phyloP scores from a whole-genome alignment of 2,797 vertebrate species.

The Muscicapa striata region DNA sequence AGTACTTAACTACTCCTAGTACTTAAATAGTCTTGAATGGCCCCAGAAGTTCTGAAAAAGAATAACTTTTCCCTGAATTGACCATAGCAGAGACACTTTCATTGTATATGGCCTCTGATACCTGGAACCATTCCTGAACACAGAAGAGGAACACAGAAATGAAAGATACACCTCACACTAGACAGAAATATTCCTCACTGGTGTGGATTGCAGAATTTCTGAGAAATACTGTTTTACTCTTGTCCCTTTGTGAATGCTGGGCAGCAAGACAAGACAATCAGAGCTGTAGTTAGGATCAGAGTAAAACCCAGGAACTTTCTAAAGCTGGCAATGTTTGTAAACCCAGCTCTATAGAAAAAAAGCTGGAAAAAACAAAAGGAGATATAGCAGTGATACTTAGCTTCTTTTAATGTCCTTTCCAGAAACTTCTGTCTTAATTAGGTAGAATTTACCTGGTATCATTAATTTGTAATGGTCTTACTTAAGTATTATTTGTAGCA shows the following conservation, averaged over 20 bases:
- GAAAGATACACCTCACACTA: not conserved
- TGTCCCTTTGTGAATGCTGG: not conserved
- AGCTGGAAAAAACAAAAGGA: not conserved
- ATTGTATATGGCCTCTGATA: not conserved
- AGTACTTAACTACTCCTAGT: not conserved
- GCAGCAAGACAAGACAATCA: not conserved
- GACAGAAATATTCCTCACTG: not conserved
- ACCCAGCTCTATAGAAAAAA: not conserved
- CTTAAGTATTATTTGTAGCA: not conserved
- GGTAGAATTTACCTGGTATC: not conserved
- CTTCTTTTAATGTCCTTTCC: not conserved
- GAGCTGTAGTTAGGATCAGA: not conserved
- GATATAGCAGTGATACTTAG: not conserved
- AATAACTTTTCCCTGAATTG: not conserved
- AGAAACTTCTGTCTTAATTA: not conserved
- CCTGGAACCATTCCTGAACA: not conserved
- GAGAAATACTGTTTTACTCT: not conserved
- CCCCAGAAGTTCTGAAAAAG: not conserved
- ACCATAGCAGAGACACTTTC: not conserved
- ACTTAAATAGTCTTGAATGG: not conserved
- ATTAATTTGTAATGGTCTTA: not conserved
- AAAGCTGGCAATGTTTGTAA: not conserved
- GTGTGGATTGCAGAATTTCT: not conserved
- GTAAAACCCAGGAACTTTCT: not conserved
- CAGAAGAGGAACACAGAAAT: not conserved